Evolutionary conservation across 2,888 invertebrate genomes (phyloP), one percentile per base, ranked within the genome.

Genomic region (Teleogryllus oceanicus): DNA sequence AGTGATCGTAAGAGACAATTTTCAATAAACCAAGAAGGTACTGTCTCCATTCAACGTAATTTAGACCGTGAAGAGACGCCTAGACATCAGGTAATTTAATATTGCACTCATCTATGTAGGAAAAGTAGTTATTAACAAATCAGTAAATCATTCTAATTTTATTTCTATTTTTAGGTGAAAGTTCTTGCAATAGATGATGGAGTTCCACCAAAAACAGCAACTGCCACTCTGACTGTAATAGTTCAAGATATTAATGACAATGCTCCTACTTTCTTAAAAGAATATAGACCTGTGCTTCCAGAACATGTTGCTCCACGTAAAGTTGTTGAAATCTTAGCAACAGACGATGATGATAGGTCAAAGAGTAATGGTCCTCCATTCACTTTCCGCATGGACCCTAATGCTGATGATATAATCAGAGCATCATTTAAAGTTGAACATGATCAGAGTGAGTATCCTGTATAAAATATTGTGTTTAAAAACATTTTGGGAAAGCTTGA

Each of bases 331-430:
- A 95, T 97, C 83, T 89, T 96, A 83, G 97, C 97, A 2, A 97
- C 96, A 4, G 97, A 97, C 85, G 96, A 97, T 85, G 97, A 97
- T 85, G 97, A 97, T 86, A 90, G 96, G 83, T 96, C 95, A 1
- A 97, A 96, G 87, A 96, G 95, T 85, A 97, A 97, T 86, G 98
- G 98, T 0, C 97, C 98, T 75, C 97, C 98, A n/a, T 98, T 98
- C 90, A 94, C 96, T 84, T 95, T 98, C 88, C 90, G 96, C 84
- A 90, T 98, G 88, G 97, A 97, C 85, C 96, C 97, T 74, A 96
- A 96, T 84, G 96, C 96, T 5, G 96, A 96, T 87, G 97, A 97
- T 86, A 94, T 96, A 83, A 97, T 97, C 83, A 91, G 96, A 85
- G 94, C 96, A 62, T 96, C 97, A 49, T 97, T 99, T 88, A 96